Conservation (phyloP, 2,888 invertebrate species). For the Chaetogeoica ovagalla region DNA sequence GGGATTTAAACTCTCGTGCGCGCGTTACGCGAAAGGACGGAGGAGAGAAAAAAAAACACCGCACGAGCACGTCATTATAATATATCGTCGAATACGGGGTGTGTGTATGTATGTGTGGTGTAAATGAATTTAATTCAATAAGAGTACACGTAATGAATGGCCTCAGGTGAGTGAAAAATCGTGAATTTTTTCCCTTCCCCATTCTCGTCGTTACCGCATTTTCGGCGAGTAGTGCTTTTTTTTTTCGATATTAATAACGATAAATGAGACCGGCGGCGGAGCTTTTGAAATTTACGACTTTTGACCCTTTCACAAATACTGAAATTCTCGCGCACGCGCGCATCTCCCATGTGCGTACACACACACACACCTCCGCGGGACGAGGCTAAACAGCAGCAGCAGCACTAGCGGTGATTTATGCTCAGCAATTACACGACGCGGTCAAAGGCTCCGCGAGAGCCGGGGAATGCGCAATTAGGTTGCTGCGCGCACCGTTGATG, state of each 20-base stretch:
- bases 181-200: not conserved
- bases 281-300: constrained; percentile 40
- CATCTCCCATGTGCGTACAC: no score
- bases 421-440: constrained; percentile 44
- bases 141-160: constrained; percentile 31
- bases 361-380: not conserved
- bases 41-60: no score
- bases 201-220: not conserved
- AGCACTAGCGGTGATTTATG: constrained; percentile 38
- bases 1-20: no score
- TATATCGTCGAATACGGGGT: no score
- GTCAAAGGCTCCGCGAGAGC: constrained; percentile 25
- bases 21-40: no score
- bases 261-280: constrained; percentile 4
- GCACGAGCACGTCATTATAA: no score
- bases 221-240: not conserved
- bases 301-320: constrained; percentile 11
- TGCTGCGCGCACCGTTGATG: constrained; percentile 33
- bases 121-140: constrained; percentile 40
- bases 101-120: not conserved
- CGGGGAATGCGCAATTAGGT: constrained; percentile 48
- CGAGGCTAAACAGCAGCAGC: constrained; percentile 21
- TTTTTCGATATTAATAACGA: constrained; percentile 42
- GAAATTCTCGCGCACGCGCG: no score
- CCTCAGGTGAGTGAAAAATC: constrained; percentile 31